phyloP scores from a whole-genome alignment of 1,140 invertebrate species.

The Drosophila neocordata region DNA sequence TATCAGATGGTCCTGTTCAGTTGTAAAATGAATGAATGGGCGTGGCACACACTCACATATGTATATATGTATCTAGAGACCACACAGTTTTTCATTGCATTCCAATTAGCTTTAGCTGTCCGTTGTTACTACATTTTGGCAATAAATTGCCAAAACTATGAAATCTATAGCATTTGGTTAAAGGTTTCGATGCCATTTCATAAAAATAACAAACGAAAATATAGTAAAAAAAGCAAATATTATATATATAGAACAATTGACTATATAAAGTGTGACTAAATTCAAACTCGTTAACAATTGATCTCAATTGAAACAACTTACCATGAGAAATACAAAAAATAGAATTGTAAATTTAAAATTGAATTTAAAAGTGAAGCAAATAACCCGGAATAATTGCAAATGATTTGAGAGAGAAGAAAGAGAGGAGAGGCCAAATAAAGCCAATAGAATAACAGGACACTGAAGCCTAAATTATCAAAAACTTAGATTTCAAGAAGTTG shows the following conservation, averaged over 20 bases:
- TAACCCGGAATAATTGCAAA: no score
- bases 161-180: constrained; percentile 6
- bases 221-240: constrained; percentile 30
- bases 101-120: constrained; percentile 39
- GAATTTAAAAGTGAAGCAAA: background rate
- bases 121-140: constrained; percentile 24
- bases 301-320: background rate
- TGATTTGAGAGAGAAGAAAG: no score
- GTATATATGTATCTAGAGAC: no score
- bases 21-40: background rate
- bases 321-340: background rate
- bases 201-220: constrained; percentile 72
- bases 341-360: no score
- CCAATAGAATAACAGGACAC: no score
- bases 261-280: constrained; percentile 35
- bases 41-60: background rate
- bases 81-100: constrained; percentile 34
- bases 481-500: no score
- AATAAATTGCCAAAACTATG: constrained; percentile 36
- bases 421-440: no score
- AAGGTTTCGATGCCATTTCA: constrained; percentile 54
- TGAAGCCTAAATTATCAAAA: no score
- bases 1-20: background rate
- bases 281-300: constrained; percentile 28
- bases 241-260: constrained; percentile 40